Base-by-base conservation (phyloP, 2,797 vertebrate genomes). In the Babyrousa celebensis region DNA sequence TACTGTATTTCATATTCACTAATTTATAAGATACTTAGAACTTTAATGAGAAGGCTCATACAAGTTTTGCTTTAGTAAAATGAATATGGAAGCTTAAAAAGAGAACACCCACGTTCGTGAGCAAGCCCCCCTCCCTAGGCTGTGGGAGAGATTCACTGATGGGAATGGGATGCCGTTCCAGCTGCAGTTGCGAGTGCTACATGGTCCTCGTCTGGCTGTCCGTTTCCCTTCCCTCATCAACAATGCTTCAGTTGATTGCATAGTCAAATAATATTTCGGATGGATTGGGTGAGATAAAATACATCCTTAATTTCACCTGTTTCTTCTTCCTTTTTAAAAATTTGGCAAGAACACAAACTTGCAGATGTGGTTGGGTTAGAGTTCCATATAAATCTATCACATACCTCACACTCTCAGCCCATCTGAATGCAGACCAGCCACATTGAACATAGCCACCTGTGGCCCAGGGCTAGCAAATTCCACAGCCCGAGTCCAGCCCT, bases 291-390 rank as follows among this genome's bases (percentile, higher is more conserved):
- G 68, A 87, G 29, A 68, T 70, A 63, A 93, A 68, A 36, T 85
- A 32, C 16, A 36, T 65, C 83, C 60, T 78, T 62, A 85, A 70
- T 56, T 74, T 91, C n/a, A 60, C 70, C 48, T 86, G 12, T 75
- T 86, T 58, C 63, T 85, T 67, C 63, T 65, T 63, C 43, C 14
- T 94, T 91, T 87, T 95, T 75, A 79, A 82, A 82, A 82, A 60
- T 71, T 21, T 85, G 63, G 15, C 77, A 86, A 52, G 63, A 88
- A 92, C 82, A 85, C 56, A 6, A 65, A 29, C n/a, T 91, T 48
- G 27, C 12, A 43, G 52, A 23, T 54, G 20, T 40, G 12, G 23
- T 32, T 83, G 5, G 21, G 3, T 87, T n/a, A 0, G 21, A 2
- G 94, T 36, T 86, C 60, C 63, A 0, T 40, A 77, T 74, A 80